A percentile compares a stretch with the other conserved stretches of the same genome.
Conservation (phyloP, 2,113 vertebrate species). For the Narcine bancroftii region DNA sequence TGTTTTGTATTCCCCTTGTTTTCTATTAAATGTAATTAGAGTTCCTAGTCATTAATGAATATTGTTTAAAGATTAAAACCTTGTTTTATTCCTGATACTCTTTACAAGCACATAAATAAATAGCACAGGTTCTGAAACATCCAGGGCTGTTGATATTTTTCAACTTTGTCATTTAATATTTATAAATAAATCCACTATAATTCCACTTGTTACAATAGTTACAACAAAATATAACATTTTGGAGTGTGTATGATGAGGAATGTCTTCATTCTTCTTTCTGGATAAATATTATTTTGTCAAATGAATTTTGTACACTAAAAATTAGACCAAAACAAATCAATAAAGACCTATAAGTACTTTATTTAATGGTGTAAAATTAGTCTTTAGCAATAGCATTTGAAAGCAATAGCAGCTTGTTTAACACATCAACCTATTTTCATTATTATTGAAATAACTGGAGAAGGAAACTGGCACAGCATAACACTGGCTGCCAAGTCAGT, state of each 20-base stretch:
- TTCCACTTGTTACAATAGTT: background rate
- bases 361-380: constrained; percentile 11
- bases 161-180: background rate
- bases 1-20: background rate
- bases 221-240: background rate
- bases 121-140: background rate
- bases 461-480: background rate
- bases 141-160: background rate
- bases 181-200: background rate
- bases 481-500: background rate
- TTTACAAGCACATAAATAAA: background rate
- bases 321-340: background rate
- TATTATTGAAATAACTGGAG: background rate
- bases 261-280: background rate
- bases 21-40: constrained; percentile 1
- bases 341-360: too few relatives aligned
- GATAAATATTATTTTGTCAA: background rate
- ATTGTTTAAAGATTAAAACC: background rate
- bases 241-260: background rate
- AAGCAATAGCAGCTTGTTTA: background rate
- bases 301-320: background rate
- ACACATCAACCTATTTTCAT: background rate
- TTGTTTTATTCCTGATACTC: background rate
- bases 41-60: background rate
- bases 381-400: background rate